Conservation (phyloP, 2,113 vertebrate genomes). For the Pelodiscus sinensis region DNA sequence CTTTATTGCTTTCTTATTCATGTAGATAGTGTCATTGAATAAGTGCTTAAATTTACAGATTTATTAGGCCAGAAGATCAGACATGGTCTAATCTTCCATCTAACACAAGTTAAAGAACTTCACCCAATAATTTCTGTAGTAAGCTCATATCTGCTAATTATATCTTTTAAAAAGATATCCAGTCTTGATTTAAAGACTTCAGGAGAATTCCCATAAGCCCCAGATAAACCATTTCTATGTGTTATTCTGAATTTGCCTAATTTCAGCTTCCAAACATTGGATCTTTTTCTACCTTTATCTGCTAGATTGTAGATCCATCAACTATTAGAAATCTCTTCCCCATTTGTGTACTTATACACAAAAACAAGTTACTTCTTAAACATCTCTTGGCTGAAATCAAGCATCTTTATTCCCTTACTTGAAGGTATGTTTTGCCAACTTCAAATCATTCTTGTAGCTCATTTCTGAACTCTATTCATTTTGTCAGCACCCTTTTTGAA, state of each 20-base stretch:
- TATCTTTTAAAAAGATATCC: background rate
- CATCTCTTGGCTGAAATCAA: background rate
- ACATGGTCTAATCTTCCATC: background rate
- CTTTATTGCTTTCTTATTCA: background rate
- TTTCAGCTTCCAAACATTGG: background rate
- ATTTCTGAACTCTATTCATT: background rate
- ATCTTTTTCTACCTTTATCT: background rate
- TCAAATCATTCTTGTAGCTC: rapidly evolving
- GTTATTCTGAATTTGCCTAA: background rate
- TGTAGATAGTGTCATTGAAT: background rate
- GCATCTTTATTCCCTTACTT: background rate
- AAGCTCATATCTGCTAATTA: background rate
- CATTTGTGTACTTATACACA: background rate
- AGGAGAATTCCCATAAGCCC: background rate
- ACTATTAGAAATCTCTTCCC: background rate
- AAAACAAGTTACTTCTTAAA: background rate
- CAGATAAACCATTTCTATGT: background rate
- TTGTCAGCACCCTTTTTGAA: background rate
- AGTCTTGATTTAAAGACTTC: background rate
- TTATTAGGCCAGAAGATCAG: background rate
- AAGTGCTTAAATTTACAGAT: background rate
- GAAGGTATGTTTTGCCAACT: background rate
- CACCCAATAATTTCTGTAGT: background rate
- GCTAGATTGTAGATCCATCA: background rate
- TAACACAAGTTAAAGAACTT: background rate